These are phyloP conservation scores for Aphelinus certus DNA, from an alignment of 1,140 invertebrate species.

Conservation along the genomic window DNA sequence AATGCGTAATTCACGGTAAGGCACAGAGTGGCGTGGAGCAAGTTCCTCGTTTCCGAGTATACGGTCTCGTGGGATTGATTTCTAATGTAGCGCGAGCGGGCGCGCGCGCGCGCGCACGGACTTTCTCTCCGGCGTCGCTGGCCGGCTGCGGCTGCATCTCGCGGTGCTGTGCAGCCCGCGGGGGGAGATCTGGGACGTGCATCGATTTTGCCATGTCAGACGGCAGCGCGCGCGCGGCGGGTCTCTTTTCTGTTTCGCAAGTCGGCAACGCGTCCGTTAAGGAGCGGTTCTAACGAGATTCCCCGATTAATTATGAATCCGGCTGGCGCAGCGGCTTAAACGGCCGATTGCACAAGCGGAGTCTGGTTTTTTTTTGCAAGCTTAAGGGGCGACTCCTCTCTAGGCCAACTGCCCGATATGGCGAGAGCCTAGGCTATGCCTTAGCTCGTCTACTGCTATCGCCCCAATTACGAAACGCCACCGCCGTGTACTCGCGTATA, in stretches of 20 bases:
- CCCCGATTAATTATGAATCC: conserved; percentile 56
- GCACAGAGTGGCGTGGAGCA: not conserved
- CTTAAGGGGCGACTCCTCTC: conserved; percentile 39
- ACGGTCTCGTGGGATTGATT: conserved; percentile 16
- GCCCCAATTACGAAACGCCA: conserved; percentile 62
- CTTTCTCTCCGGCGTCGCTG: conserved; percentile 20
- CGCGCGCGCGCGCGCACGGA: conserved; percentile 2
- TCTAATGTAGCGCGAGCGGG: conserved; percentile 24
- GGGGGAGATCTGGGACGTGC: conserved; percentile 7
- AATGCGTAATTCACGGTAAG: conserved; percentile 24
- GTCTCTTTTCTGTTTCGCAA: not conserved
- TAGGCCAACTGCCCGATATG: conserved; percentile 49
- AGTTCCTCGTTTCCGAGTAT: conserved; percentile 11
- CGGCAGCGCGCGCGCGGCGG: not conserved
- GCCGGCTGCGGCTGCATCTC: not conserved
- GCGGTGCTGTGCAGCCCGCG: not conserved
- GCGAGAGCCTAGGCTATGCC: conserved; percentile 30
- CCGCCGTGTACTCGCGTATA: conserved; percentile 32
- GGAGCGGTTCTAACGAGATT: conserved; percentile 8
- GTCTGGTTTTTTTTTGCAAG: conserved; percentile 40
- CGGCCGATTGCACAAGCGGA: conserved; percentile 46
- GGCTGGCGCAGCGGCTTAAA: conserved; percentile 41
- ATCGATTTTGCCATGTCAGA: conserved; percentile 15
- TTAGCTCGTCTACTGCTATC: conserved; percentile 43
- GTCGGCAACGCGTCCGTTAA: not conserved